These are phyloP conservation scores for Aplodontia rufa DNA, from an alignment of 2,113 vertebrate species.

Conservation along the genomic window DNA sequence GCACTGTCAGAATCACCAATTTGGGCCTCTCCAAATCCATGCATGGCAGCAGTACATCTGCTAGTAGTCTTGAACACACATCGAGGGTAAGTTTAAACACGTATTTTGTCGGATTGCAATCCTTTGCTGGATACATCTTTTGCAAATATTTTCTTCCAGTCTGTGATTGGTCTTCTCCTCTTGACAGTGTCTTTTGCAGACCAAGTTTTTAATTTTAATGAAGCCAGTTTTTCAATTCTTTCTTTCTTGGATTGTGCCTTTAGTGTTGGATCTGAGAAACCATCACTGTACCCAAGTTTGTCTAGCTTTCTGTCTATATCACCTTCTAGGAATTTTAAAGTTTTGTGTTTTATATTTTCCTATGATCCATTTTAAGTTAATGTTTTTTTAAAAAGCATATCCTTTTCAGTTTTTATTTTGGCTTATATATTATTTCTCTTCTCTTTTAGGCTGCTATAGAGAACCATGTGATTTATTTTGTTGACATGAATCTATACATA, in stretches of 20 bases:
- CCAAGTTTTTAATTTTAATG: neutral
- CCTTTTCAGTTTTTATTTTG: slow-evolving; percentile 13
- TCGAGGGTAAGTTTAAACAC: neutral
- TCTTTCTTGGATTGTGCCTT: neutral
- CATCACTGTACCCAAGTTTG: neutral
- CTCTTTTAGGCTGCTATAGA: neutral
- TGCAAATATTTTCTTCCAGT: neutral
- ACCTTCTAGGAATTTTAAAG: neutral
- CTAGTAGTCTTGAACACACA: neutral
- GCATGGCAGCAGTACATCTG: neutral
- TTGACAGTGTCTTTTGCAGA: neutral
- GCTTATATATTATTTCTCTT: neutral
- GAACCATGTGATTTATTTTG: neutral
- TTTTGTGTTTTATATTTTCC: neutral
- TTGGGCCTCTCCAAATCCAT: neutral
- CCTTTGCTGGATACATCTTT: neutral
- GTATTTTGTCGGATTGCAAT: neutral
- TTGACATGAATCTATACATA: slow-evolving; percentile 49
- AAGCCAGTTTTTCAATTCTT: neutral
- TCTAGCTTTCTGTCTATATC: neutral
- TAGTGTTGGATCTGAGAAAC: neutral
- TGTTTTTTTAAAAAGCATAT: neutral
- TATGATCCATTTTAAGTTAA: neutral
- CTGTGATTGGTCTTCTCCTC: neutral
- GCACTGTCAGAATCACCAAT: neutral